These are phyloP conservation scores for Remorina albescens DNA, from an alignment of 2,797 vertebrate species.

Conservation along the genomic window DNA sequence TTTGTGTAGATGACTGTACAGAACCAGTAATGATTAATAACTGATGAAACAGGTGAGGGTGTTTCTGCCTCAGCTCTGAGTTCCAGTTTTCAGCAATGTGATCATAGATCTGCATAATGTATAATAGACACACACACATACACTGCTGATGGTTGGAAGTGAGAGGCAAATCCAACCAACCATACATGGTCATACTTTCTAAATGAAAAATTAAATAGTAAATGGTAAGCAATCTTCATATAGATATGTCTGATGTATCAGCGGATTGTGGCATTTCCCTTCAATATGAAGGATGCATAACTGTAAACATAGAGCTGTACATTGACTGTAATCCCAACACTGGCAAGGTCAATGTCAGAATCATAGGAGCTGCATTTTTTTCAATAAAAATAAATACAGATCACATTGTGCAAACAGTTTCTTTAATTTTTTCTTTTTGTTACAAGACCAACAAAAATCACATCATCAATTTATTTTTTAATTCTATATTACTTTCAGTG, in stretches of 20 bases:
- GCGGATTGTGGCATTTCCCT: neutral
- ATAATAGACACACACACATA: neutral
- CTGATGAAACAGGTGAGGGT: slow-evolving; percentile 10
- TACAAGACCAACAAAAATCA: too few species aligned
- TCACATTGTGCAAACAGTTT: too few species aligned
- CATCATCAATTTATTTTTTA: too few species aligned
- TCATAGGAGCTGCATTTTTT: too few species aligned
- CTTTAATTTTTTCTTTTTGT: too few species aligned
- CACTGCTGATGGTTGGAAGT: neutral
- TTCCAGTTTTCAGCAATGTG: slow-evolving; percentile 23
- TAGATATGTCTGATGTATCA: neutral
- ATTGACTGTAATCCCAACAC: too few species aligned
- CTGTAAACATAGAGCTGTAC: too few species aligned
- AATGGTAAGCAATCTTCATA: too few species aligned
- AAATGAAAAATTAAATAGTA: too few species aligned
- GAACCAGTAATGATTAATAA: slow-evolving; percentile 16
- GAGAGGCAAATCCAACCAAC: neutral
- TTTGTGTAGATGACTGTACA: neutral
- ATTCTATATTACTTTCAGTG: too few species aligned
- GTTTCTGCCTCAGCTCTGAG: neutral
- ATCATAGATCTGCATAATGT: slow-evolving; percentile 9
- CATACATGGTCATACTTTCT: neutral
- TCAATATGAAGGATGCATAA: neutral
- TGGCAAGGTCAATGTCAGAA: too few species aligned
- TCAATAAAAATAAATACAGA: too few species aligned